phyloP scores from a whole-genome alignment of 2,113 vertebrate genomes.

The Cryptotis parvus region DNA sequence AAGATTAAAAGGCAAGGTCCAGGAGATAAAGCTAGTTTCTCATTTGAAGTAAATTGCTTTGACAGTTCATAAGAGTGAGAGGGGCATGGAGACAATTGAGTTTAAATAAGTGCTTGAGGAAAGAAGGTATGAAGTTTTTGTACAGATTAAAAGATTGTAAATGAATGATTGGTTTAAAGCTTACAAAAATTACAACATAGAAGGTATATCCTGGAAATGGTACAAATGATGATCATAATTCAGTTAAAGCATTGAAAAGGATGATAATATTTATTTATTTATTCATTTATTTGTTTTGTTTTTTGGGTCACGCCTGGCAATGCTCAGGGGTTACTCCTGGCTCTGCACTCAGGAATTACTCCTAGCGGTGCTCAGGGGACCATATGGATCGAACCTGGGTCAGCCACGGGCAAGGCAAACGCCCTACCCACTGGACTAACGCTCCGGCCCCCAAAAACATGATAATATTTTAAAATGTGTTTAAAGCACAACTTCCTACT shows the following conservation, averaged over 20 bases:
- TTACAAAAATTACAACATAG: no score
- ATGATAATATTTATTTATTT: background rate
- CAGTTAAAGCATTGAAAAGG: background rate
- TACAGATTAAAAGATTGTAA: constrained; percentile 44
- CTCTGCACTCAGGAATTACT: no score
- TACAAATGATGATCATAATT: background rate
- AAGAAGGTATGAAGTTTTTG: constrained; percentile 29
- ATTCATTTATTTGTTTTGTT: no score
- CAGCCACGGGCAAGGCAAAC: no score
- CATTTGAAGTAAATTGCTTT: constrained; percentile 72
- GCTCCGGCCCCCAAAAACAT: no score
- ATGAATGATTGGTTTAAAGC: constrained; percentile 40
- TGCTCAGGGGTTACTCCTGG: no score
- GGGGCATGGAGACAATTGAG: constrained; percentile 66
- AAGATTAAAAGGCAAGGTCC: constrained; percentile 25
- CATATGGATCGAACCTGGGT: no score
- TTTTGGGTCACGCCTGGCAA: no score
- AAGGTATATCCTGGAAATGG: background rate
- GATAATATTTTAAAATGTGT: background rate
- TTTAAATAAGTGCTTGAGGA: constrained; percentile 66
- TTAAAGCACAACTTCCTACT: background rate
- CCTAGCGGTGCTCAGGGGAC: no score
- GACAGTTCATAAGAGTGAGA: constrained; percentile 57
- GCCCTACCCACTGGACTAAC: no score
- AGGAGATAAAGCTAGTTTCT: constrained; percentile 22